phyloP scores from a whole-genome alignment of 2,888 invertebrate species.

The Drosophila mettleri region DNA sequence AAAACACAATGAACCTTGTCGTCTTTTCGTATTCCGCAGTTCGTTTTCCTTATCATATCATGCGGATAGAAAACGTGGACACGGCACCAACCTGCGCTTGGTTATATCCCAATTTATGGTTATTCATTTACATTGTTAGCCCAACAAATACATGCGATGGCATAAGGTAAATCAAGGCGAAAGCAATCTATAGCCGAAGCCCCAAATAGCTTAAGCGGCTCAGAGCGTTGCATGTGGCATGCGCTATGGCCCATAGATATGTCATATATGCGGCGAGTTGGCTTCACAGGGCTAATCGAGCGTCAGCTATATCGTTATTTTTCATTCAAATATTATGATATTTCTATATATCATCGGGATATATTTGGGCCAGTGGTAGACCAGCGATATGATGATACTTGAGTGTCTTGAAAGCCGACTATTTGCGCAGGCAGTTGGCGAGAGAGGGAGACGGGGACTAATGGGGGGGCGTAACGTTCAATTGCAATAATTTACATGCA shows the following conservation, averaged over 20 bases:
- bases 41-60: constrained; percentile 52
- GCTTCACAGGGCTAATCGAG: too few species aligned
- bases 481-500: constrained; percentile 74
- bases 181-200: too few species aligned
- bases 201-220: too few species aligned
- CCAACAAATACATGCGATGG: constrained; percentile 33
- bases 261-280: too few species aligned
- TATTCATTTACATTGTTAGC: constrained; percentile 43
- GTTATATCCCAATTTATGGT: constrained; percentile 52
- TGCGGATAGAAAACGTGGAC: constrained; percentile 17
- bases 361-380: background rate
- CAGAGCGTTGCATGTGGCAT: too few species aligned
- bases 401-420: constrained; percentile 21
- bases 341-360: background rate
- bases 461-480: constrained; percentile 24
- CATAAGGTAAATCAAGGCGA: constrained; percentile 10
- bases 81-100: constrained; percentile 53
- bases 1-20: constrained; percentile 1
- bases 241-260: too few species aligned
- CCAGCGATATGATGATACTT: constrained; percentile 28
- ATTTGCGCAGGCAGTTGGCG: background rate
- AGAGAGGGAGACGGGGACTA: background rate
- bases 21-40: background rate
- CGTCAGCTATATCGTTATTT: too few species aligned
- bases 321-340: background rate